Evolutionary conservation across 1,140 invertebrate species (phyloP).

Genomic region (Contarinia nasturtii): DNA sequence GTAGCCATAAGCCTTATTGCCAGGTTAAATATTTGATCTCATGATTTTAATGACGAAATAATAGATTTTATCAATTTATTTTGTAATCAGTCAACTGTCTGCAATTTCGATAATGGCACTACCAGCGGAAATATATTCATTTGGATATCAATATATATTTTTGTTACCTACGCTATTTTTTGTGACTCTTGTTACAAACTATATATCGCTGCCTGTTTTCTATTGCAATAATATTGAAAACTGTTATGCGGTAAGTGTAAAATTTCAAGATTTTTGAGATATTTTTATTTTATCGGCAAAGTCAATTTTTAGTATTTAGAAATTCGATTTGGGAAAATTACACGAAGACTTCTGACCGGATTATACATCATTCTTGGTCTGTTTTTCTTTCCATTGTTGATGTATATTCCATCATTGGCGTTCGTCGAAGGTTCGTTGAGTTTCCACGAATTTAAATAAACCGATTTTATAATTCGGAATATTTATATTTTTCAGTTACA

Average conservation of each 20-base stretch:
- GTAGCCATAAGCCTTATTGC: conserved; percentile 43
- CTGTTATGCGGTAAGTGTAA: conserved; percentile 49
- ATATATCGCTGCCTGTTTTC: conserved; percentile 63
- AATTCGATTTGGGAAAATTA: conserved; percentile 36
- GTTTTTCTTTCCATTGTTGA: conserved; percentile 15
- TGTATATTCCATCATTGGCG: conserved; percentile 47
- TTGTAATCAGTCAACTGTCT: conserved; percentile 47
- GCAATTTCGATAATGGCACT: conserved; percentile 59
- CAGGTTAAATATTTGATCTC: conserved; percentile 25
- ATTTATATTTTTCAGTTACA: conserved; percentile 35
- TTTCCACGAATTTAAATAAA: neutral
- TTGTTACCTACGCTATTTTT: conserved; percentile 37
- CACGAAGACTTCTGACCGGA: conserved; percentile 38
- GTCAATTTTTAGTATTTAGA: conserved; percentile 42
- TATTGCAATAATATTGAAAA: conserved; percentile 62
- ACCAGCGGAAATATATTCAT: conserved; percentile 62
- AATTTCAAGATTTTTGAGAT: conserved; percentile 1
- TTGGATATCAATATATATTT: conserved; percentile 46
- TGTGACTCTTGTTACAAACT: conserved; percentile 42
- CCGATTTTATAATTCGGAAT: too few relatives aligned
- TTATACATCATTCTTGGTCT: conserved; percentile 34
- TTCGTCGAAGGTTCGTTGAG: conserved; percentile 53
- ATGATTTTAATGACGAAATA: too few relatives aligned
- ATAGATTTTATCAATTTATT: too few relatives aligned
- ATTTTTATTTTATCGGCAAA: too few relatives aligned